These are phyloP conservation scores for Chymomyza amoena DNA, from an alignment of 2,888 invertebrate genomes.

Conservation along the genomic window DNA sequence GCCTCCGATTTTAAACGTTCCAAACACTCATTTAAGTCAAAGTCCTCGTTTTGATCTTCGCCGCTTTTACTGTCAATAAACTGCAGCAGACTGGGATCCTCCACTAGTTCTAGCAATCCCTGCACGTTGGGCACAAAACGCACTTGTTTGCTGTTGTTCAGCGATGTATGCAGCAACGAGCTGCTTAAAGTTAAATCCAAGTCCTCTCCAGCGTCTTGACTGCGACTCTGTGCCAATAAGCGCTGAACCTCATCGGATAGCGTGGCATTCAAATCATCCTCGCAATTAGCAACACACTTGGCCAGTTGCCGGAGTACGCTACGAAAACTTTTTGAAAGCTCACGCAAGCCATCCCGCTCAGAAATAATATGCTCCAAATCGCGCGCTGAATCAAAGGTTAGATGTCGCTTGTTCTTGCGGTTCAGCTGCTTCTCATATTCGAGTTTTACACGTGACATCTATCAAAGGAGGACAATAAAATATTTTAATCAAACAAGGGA, in stretches of 20 bases:
- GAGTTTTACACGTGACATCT: conserved; percentile 78
- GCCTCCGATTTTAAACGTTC: conserved; percentile 85
- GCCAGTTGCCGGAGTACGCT: conserved; percentile 84
- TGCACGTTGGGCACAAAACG: conserved; percentile 86
- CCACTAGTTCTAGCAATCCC: conserved; percentile 82
- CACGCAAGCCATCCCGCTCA: conserved; percentile 83
- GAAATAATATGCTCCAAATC: conserved; percentile 76
- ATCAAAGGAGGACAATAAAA: neutral
- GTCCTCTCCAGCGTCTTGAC: conserved; percentile 57
- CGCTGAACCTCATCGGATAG: conserved; percentile 82
- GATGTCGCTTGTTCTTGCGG: conserved; percentile 77
- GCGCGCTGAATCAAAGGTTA: conserved; percentile 77
- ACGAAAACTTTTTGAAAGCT: conserved; percentile 83
- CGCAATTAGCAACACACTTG: conserved; percentile 87
- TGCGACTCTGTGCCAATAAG: conserved; percentile 61
- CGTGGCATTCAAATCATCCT: conserved; percentile 88
- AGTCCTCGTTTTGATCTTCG: conserved; percentile 71
- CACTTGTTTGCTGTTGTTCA: conserved; percentile 79
- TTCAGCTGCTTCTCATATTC: conserved; percentile 78
- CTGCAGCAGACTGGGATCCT: conserved; percentile 81
- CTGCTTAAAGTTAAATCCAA: conserved; percentile 59
- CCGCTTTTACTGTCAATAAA: conserved; percentile 82
- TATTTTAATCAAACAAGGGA: neutral
- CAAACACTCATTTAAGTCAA: conserved; percentile 85
- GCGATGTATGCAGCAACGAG: conserved; percentile 57